Evolutionary conservation across 2,888 invertebrate genomes (phyloP).

Genomic region (Tromatobia lineatoria): DNA sequence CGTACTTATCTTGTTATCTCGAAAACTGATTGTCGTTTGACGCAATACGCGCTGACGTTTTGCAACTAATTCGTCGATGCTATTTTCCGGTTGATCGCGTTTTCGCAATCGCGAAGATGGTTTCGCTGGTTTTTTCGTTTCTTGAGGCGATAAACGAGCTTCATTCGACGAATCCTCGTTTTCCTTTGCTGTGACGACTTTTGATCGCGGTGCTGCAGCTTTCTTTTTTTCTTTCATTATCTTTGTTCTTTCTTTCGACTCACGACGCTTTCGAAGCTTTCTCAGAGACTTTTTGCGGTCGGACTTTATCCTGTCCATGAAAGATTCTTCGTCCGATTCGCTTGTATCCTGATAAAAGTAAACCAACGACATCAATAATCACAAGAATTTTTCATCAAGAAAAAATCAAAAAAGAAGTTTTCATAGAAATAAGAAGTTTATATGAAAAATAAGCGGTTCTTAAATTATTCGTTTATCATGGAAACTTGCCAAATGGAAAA

Average conservation of each 20-base stretch:
- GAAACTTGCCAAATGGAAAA: no score
- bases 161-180: background rate
- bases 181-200: background rate
- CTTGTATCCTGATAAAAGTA: slow-evolving; percentile 44
- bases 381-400: background rate
- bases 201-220: background rate
- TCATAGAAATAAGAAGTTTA: no score
- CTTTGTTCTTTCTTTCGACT: slow-evolving; percentile 4
- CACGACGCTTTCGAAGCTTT: slow-evolving; percentile 6
- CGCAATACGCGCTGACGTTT: slow-evolving; percentile 6
- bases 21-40: slow-evolving; percentile 4
- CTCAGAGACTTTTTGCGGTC: background rate
- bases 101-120: no score
- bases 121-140: background rate
- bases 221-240: background rate
- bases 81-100: background rate
- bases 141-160: background rate
- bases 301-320: background rate
- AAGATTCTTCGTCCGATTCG: slow-evolving; percentile 42
- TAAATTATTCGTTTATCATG: no score
- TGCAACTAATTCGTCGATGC: no score
- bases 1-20: background rate
- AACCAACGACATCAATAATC: background rate
- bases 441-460: background rate
- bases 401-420: no score